These are phyloP conservation scores for Falco rusticolus DNA, from an alignment of 2,797 vertebrate species.

Conservation along the genomic window DNA sequence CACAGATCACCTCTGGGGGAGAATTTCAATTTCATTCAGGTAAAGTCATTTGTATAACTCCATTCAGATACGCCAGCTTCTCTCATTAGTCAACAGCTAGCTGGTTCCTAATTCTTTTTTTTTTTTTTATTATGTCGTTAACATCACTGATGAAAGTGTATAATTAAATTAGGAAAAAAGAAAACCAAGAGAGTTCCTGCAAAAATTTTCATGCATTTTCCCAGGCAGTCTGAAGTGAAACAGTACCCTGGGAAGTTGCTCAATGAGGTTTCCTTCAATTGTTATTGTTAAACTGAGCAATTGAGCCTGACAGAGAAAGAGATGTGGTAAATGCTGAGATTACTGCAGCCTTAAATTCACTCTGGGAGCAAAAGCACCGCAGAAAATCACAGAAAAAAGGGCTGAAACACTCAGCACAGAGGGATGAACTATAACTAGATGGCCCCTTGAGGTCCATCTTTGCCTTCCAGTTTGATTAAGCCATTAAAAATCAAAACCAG, in stretches of 20 bases:
- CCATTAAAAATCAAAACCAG: background rate
- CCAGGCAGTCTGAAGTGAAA: background rate
- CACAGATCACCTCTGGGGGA: background rate
- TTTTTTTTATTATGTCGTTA: background rate
- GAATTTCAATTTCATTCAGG: background rate
- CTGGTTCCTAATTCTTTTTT: background rate
- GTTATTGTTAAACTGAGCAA: background rate
- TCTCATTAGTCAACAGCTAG: background rate
- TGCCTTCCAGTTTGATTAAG: background rate
- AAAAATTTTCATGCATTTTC: background rate
- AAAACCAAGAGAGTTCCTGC: background rate
- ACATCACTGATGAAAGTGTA: background rate
- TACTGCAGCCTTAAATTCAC: background rate
- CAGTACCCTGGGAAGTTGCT: background rate
- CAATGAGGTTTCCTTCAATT: slow-evolving; percentile 6
- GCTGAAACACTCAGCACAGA: background rate
- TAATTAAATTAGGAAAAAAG: background rate
- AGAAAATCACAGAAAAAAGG: background rate
- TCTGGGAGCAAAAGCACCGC: background rate
- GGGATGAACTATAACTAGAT: background rate
- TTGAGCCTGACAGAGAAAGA: background rate
- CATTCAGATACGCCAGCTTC: background rate
- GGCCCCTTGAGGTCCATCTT: background rate
- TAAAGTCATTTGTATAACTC: background rate
- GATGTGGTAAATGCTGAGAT: background rate